Base-by-base conservation (phyloP, 1,140 invertebrate species). In the Lerema accius region DNA sequence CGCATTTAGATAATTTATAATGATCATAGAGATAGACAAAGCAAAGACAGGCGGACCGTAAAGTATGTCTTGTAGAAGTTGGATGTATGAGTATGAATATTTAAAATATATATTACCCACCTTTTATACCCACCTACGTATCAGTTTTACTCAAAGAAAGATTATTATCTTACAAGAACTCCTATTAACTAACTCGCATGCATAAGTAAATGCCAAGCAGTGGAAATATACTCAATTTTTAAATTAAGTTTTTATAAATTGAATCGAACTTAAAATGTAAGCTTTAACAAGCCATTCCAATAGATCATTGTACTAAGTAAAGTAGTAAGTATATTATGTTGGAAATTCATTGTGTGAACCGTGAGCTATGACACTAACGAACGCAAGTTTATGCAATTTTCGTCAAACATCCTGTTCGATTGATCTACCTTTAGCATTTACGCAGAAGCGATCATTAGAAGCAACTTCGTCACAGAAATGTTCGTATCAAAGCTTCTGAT, bases 171-270 rank as follows among this genome's bases (percentile, higher is more conserved):
- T 81, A 83, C 78, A 84, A n/a, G 67, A 58, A 79, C 63, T 80
- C 79, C 84, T 84, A 81, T 64, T 77, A 63, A 60, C 85, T 87
- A 88, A 75, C 78, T 83, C 68, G 77, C 86, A 89, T 89, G 86
- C 85, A 90, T 80, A 85, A 80, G 78, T 75, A 81, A 87, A 87
- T 90, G 87, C 85, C 82, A 90, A 90, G 87, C 87, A 72, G 83
- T 88, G 82, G 82, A 77, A 73, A 77, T 67, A 78, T 78, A 78
- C 65, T 78, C 73, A 73, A 71, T 71, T 71, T 77, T 69, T 69
- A 56, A 13, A 68, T 77, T 69, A 37, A 37, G 10, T 58, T 23
- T 48, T 73, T 71, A 71, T 63, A 69, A 76, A 73, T 40, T 66
- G 64, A 76, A 78, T 65, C 63, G 69, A 87, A 84, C 71, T 80